Percentiles rank a stretch among this genome's conserved stretches.
Conservation (phyloP, 2,797 vertebrate genomes). For the Sylvia borin region DNA sequence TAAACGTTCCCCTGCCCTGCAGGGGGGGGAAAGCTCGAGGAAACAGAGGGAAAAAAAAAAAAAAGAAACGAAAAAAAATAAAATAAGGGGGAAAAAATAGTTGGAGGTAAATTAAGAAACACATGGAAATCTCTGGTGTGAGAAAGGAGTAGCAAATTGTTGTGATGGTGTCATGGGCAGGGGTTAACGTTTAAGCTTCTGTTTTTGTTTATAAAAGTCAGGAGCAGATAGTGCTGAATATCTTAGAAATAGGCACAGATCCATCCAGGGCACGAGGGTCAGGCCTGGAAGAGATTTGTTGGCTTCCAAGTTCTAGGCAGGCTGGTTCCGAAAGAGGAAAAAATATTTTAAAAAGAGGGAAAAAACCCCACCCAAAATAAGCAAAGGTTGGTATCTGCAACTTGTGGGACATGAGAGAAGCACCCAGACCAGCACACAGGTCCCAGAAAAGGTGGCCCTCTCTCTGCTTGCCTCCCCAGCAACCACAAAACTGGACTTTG, state of each 20-base stretch:
- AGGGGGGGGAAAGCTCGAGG: neutral
- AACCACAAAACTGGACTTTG: neutral
- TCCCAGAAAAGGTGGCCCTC: neutral
- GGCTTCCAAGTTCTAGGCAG: neutral
- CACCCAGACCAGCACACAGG: neutral
- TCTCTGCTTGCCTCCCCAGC: neutral
- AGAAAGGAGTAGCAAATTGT: neutral
- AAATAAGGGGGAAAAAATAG: neutral
- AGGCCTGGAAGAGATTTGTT: neutral
- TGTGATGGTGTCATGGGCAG: neutral
- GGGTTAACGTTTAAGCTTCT: conserved; percentile 46
- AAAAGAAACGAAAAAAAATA: no score
- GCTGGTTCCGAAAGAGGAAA: neutral
- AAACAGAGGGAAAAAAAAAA: neutral
- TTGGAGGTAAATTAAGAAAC: neutral
- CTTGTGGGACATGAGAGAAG: neutral
- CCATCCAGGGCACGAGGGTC: neutral
- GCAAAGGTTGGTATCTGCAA: neutral
- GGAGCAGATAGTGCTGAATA: neutral
- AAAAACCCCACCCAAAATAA: accelerated
- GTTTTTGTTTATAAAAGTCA: neutral
- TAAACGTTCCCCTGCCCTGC: conserved; percentile 2
- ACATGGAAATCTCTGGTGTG: neutral
- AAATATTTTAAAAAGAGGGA: accelerated
- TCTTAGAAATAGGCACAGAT: neutral